Evolutionary conservation across 2,888 invertebrate genomes (phyloP).

Genomic region (Chaetoderma sp.): DNA sequence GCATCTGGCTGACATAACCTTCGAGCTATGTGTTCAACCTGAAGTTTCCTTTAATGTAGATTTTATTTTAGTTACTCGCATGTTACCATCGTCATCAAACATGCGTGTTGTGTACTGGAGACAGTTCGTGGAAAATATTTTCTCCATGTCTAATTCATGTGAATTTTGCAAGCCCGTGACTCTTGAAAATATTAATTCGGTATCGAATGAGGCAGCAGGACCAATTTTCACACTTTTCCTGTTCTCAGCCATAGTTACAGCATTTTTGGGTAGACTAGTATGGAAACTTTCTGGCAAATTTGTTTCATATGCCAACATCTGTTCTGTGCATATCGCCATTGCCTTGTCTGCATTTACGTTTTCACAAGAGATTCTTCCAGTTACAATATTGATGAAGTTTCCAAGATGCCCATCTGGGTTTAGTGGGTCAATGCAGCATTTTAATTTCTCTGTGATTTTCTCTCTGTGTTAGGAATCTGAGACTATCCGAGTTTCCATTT

Average conservation of each 20-base stretch:
- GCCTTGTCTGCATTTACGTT: slow-evolving; percentile 29
- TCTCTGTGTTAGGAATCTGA: slow-evolving; percentile 27
- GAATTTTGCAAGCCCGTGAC: not conserved
- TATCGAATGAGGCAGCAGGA: too few species aligned
- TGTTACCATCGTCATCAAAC: not conserved
- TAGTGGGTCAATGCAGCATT: slow-evolving; percentile 25
- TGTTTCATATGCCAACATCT: slow-evolving; percentile 20
- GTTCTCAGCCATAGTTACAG: too few species aligned
- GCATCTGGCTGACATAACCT: too few species aligned
- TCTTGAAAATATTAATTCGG: not conserved
- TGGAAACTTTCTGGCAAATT: slow-evolving; percentile 27
- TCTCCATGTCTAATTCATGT: not conserved
- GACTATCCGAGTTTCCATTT: slow-evolving; percentile 14
- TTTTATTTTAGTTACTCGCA: not conserved
- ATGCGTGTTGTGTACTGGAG: not conserved
- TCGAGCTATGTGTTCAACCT: too few species aligned
- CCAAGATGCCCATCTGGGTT: too few species aligned
- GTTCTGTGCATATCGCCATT: slow-evolving; percentile 14
- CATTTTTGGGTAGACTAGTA: too few species aligned
- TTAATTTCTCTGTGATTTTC: slow-evolving; percentile 16
- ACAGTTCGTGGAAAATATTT: not conserved
- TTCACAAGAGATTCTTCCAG: slow-evolving; percentile 15
- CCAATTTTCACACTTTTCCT: too few species aligned
- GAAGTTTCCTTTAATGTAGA: too few species aligned
- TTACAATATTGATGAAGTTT: slow-evolving; percentile 18